A percentile compares a stretch with the other conserved stretches of the same genome.
Conservation (phyloP, 2,888 invertebrate species). For the Harmothoe impar region DNA sequence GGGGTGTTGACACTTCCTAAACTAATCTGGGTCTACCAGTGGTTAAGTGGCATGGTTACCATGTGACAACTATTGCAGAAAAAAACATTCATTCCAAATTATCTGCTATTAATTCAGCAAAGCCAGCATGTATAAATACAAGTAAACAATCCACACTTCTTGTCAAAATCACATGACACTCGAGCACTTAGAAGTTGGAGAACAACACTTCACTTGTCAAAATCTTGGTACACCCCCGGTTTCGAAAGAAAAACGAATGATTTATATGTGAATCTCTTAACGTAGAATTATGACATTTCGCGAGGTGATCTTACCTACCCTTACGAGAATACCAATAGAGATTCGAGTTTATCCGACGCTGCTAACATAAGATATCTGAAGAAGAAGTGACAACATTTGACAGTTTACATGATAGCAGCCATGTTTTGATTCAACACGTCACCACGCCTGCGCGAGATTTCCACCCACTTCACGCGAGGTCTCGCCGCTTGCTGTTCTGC, state of each 20-base stretch:
- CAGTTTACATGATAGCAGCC: slow-evolving; percentile 61
- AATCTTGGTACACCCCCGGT: slow-evolving; percentile 2
- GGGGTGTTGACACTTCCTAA: too few species aligned
- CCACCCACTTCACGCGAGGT: slow-evolving; percentile 49
- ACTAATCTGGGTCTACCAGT: too few species aligned
- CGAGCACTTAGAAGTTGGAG: not conserved
- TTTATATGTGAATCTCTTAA: not conserved
- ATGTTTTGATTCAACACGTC: slow-evolving; percentile 56
- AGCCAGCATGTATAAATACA: too few species aligned
- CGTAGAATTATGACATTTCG: not conserved
- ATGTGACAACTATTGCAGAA: too few species aligned
- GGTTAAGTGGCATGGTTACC: too few species aligned
- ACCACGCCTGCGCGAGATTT: slow-evolving; percentile 55
- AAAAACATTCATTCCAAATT: too few species aligned
- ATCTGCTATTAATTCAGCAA: too few species aligned
- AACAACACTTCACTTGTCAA: not conserved
- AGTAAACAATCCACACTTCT: not conserved
- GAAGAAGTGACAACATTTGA: slow-evolving; percentile 11
- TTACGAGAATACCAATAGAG: slow-evolving; percentile 33
- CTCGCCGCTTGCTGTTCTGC: not conserved
- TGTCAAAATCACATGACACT: not conserved
- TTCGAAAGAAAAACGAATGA: not conserved
- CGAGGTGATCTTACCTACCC: not conserved
- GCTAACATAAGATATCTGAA: slow-evolving; percentile 40
- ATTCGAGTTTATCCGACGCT: slow-evolving; percentile 26